A percentile compares a stretch with the other conserved stretches of the same genome.
phyloP scores from a whole-genome alignment of 2,797 vertebrate genomes.

The Carduelis carduelis region DNA sequence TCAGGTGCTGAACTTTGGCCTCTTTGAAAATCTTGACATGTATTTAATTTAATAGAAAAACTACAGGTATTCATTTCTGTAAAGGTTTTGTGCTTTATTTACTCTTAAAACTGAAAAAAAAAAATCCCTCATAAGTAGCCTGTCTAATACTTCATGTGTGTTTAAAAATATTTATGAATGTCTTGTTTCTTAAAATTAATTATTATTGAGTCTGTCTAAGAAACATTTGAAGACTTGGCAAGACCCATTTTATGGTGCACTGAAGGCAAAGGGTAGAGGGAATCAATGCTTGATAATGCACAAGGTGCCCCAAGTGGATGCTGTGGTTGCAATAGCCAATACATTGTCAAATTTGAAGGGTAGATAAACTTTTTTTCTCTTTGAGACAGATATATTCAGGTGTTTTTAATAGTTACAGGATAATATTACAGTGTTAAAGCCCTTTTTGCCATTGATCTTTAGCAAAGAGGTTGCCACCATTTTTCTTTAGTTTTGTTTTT shows the following conservation, averaged over 20 bases:
- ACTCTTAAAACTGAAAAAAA: not conserved
- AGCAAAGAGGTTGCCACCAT: not conserved
- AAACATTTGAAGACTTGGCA: not conserved
- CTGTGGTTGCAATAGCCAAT: not conserved
- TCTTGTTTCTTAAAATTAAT: not conserved
- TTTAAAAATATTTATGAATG: not conserved
- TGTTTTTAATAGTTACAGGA: not conserved
- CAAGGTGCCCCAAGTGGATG: not conserved
- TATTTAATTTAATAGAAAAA: not conserved
- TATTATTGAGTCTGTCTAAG: not conserved
- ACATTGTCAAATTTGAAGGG: not conserved
- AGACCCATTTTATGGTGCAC: not conserved
- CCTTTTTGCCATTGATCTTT: not conserved
- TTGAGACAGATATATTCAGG: not conserved
- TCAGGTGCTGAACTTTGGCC: not conserved
- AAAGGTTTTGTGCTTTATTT: not conserved
- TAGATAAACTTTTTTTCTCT: not conserved
- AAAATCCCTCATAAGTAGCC: not conserved
- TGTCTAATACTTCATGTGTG: not conserved
- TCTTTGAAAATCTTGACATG: not conserved
- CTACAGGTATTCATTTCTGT: rapidly evolving
- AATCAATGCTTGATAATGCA: not conserved
- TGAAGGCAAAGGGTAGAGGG: not conserved
- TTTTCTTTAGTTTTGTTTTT: not conserved
- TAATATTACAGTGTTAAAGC: not conserved